Conservation (phyloP, 1,140 invertebrate species). For the Gryllus bimaculatus region DNA sequence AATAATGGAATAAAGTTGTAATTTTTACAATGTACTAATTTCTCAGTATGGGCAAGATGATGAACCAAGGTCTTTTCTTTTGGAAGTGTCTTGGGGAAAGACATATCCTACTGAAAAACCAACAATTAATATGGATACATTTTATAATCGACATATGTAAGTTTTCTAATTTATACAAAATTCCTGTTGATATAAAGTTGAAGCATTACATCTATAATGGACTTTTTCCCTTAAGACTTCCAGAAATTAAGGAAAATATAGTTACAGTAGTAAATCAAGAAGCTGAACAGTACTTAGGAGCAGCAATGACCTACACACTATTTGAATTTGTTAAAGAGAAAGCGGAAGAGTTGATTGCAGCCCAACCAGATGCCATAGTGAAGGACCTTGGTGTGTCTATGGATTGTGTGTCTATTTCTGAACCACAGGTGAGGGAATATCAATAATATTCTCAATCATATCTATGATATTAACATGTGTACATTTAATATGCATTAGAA, state of each 20-base stretch:
- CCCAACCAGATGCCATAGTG: slow-evolving; percentile 49
- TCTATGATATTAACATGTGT: too few species aligned
- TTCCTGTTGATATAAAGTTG: slow-evolving; percentile 9
- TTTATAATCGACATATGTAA: slow-evolving; percentile 91
- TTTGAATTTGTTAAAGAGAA: slow-evolving; percentile 89
- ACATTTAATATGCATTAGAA: too few species aligned
- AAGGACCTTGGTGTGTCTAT: slow-evolving; percentile 32
- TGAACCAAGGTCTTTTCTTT: slow-evolving; percentile 66
- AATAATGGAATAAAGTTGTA: too few species aligned
- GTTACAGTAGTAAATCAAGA: slow-evolving; percentile 53
- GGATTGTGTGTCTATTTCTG: slow-evolving; percentile 11
- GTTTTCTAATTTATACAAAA: slow-evolving; percentile 32
- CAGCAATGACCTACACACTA: slow-evolving; percentile 88
- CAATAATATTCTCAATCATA: too few species aligned
- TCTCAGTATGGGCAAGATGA: slow-evolving; percentile 76
- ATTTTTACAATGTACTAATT: neutral
- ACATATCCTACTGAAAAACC: slow-evolving; percentile 79
- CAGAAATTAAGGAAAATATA: slow-evolving; percentile 63
- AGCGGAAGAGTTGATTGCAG: slow-evolving; percentile 54
- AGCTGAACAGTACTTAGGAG: slow-evolving; percentile 70
- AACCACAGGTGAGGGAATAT: slow-evolving; percentile 13
- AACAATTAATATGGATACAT: slow-evolving; percentile 75
- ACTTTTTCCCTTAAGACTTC: slow-evolving; percentile 41
- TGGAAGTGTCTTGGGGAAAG: slow-evolving; percentile 78
- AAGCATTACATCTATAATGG: neutral